Percentiles rank a stretch among this genome's conserved stretches.
These are phyloP conservation scores for Lonchura striata DNA, from an alignment of 2,113 vertebrate species.

Conservation along the genomic window DNA sequence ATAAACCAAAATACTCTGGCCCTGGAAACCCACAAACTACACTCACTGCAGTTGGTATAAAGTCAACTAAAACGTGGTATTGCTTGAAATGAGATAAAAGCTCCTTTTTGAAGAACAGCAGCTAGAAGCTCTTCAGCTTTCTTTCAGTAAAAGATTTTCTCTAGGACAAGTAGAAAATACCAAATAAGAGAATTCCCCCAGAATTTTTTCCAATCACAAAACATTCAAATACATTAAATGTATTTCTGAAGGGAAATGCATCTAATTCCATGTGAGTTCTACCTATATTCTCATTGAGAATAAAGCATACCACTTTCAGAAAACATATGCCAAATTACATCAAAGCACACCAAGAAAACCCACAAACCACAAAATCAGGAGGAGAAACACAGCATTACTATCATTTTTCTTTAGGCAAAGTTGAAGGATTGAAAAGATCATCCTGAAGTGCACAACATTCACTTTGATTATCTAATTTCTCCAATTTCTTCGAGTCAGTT, in stretches of 20 bases:
- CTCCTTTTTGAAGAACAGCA: not conserved
- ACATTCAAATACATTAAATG: too few species aligned
- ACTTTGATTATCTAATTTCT: not conserved
- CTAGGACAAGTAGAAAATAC: not conserved
- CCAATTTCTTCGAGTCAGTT: not conserved
- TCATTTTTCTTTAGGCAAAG: not conserved
- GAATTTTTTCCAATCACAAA: not conserved
- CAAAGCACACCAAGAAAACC: not conserved
- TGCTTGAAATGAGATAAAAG: not conserved
- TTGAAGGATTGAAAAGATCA: not conserved
- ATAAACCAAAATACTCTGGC: not conserved
- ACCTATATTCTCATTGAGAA: not conserved
- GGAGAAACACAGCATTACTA: not conserved
- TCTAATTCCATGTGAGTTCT: not conserved
- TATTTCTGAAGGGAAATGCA: not conserved
- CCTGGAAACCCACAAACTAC: not conserved
- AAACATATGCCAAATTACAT: not conserved
- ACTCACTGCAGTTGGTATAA: not conserved
- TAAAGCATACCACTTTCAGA: not conserved
- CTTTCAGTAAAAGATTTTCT: not conserved
- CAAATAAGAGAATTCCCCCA: not conserved
- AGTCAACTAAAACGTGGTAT: not conserved
- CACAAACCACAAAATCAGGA: not conserved
- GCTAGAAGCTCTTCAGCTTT: not conserved
- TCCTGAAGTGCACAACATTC: not conserved